Percentiles rank a stretch among this genome's conserved stretches.
These are phyloP conservation scores for Drosophila heteroneura DNA, from an alignment of 2,888 invertebrate species.

Conservation along the genomic window DNA sequence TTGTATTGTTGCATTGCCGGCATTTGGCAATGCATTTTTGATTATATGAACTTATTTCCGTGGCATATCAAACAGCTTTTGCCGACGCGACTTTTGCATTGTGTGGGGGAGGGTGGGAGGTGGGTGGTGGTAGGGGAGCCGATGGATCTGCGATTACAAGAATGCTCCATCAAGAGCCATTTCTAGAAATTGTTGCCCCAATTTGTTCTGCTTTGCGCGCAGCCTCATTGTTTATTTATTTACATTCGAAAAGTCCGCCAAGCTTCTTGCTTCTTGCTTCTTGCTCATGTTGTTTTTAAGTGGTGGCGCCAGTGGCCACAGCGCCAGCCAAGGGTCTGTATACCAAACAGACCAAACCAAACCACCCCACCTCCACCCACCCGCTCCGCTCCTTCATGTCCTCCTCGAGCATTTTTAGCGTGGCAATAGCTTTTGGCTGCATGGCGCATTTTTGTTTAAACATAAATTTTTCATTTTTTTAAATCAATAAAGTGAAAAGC, in stretches of 20 bases:
- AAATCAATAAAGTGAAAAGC: slow-evolving; percentile 77
- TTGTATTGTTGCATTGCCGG: slow-evolving; percentile 80
- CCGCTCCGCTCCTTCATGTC: slow-evolving; percentile 12
- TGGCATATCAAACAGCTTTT: slow-evolving; percentile 62
- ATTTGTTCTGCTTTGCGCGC: slow-evolving; percentile 50
- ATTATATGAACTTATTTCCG: slow-evolving; percentile 74
- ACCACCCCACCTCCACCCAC: background rate
- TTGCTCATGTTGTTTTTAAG: slow-evolving; percentile 77
- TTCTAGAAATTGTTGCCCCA: slow-evolving; percentile 61
- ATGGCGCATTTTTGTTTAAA: slow-evolving; percentile 76
- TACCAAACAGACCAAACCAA: background rate
- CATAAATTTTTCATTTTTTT: slow-evolving; percentile 81
- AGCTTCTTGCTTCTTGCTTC: slow-evolving; percentile 64
- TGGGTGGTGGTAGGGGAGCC: no score
- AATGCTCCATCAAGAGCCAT: slow-evolving; percentile 36
- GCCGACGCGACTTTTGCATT: slow-evolving; percentile 46
- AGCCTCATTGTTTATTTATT: slow-evolving; percentile 70
- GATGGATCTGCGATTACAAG: slow-evolving; percentile 15
- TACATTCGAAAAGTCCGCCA: slow-evolving; percentile 74
- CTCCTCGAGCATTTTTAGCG: slow-evolving; percentile 4
- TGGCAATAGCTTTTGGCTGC: slow-evolving; percentile 55
- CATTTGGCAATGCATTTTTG: slow-evolving; percentile 77
- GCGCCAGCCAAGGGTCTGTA: slow-evolving; percentile 59
- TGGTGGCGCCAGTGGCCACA: slow-evolving; percentile 76
- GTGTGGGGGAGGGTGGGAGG: no score